Percentiles rank a stretch among this genome's conserved stretches.
These are phyloP conservation scores for Euphonia xanthogaster DNA, from an alignment of 2,797 vertebrate genomes.

Conservation along the genomic window DNA sequence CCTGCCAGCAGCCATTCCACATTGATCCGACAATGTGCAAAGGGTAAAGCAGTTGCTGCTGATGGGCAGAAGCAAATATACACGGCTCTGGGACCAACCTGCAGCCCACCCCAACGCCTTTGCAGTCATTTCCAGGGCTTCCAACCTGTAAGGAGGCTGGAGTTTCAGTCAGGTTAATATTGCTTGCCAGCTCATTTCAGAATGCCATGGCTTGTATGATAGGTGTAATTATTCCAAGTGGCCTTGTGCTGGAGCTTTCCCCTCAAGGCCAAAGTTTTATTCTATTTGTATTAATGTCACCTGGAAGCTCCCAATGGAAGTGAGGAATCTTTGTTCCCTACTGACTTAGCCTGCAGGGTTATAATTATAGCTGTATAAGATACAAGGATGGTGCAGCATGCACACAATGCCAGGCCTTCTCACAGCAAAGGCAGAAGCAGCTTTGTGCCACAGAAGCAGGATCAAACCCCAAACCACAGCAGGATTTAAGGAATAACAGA, in stretches of 20 bases:
- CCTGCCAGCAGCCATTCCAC: background rate
- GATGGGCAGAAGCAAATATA: background rate
- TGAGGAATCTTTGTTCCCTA: background rate
- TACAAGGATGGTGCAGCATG: background rate
- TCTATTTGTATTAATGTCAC: background rate
- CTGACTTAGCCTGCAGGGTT: background rate
- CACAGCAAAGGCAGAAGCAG: background rate
- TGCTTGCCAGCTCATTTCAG: background rate
- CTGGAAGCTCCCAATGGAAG: background rate
- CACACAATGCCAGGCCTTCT: background rate
- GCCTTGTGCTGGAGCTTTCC: background rate
- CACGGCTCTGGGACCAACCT: rapidly evolving
- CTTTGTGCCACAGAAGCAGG: background rate
- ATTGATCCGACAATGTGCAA: background rate
- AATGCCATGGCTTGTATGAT: background rate
- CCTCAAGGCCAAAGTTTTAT: background rate
- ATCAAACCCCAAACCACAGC: background rate
- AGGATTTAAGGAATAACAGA: background rate
- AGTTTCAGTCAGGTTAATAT: background rate
- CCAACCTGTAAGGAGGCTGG: background rate
- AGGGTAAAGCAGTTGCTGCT: background rate
- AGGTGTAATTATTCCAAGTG: background rate
- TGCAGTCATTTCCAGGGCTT: background rate
- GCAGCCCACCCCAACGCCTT: rapidly evolving
- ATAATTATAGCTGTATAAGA: background rate